Evolutionary conservation across 2,888 invertebrate species (phyloP).

Genomic region (Calameuta pallipes): DNA sequence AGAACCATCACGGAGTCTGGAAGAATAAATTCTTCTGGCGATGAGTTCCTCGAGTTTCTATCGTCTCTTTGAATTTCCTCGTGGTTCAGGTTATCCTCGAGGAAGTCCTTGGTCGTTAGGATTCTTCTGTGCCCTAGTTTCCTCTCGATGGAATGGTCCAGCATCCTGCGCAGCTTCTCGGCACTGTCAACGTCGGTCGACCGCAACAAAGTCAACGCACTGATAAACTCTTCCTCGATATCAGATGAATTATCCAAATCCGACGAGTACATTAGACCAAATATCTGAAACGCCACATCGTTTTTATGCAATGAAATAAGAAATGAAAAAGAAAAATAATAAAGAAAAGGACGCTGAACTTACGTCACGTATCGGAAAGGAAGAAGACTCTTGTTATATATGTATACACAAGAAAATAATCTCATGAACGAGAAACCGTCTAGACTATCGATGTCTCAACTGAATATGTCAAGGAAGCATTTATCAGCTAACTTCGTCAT

Average conservation of each 20-base stretch:
- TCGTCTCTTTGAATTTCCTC: not conserved
- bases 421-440: not conserved
- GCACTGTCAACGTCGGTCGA: constrained; percentile 46
- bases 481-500: constrained; percentile 28
- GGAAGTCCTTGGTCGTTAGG: constrained; percentile 2
- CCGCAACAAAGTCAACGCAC: constrained; percentile 44
- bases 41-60: not conserved
- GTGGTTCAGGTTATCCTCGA: not conserved
- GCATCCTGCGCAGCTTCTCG: constrained; percentile 43
- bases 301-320: not conserved
- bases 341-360: not conserved
- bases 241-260: constrained; percentile 30
- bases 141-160: constrained; percentile 39
- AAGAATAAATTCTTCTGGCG: constrained; percentile 6
- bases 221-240: constrained; percentile 41
- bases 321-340: not conserved
- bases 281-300: not conserved
- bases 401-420: not conserved
- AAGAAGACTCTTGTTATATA: not conserved
- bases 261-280: constrained; percentile 31
- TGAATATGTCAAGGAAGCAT: constrained; percentile 14
- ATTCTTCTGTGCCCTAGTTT: constrained; percentile 24
- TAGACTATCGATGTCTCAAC: not conserved
- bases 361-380: not conserved
- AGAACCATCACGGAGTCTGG: not conserved